Conservation (phyloP, 1,140 invertebrate species). For the Zaprionus inermis region DNA sequence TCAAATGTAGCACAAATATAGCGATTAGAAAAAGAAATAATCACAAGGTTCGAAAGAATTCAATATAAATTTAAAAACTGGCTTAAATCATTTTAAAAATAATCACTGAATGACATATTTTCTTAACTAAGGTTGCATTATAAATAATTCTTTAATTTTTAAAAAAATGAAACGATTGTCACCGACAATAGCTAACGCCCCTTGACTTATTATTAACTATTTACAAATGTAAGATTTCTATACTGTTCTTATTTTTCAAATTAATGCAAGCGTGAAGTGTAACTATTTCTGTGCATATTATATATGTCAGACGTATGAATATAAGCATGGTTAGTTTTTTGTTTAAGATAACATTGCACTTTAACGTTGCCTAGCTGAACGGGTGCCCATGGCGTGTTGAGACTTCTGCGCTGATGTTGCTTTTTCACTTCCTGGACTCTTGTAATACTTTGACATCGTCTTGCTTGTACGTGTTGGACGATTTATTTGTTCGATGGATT, state of each 20-base stretch:
- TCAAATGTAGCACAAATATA: too few relatives aligned
- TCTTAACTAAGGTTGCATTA: not conserved
- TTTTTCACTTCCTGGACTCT: constrained; percentile 56
- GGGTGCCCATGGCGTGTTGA: constrained; percentile 70
- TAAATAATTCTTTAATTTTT: not conserved
- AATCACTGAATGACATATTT: not conserved
- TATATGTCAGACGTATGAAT: constrained; percentile 13
- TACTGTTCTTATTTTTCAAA: constrained; percentile 25
- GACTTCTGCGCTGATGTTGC: constrained; percentile 46
- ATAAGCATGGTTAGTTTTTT: not conserved
- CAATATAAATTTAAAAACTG: not conserved
- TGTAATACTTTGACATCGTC: constrained; percentile 80
- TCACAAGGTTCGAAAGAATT: too few relatives aligned
- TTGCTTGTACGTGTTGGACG: constrained; percentile 74
- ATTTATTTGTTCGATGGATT: constrained; percentile 28
- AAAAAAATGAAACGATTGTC: constrained; percentile 11
- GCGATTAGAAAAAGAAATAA: too few relatives aligned
- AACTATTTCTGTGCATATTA: constrained; percentile 52
- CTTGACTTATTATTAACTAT: constrained; percentile 56
- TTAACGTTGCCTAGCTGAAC: constrained; percentile 65
- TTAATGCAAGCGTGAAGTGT: constrained; percentile 1
- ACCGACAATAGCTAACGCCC: constrained; percentile 3
- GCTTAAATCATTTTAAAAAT: not conserved
- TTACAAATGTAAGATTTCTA: constrained; percentile 27
- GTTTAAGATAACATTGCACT: not conserved